phyloP scores from a whole-genome alignment of 2,113 vertebrate genomes.

The Chionis minor region DNA sequence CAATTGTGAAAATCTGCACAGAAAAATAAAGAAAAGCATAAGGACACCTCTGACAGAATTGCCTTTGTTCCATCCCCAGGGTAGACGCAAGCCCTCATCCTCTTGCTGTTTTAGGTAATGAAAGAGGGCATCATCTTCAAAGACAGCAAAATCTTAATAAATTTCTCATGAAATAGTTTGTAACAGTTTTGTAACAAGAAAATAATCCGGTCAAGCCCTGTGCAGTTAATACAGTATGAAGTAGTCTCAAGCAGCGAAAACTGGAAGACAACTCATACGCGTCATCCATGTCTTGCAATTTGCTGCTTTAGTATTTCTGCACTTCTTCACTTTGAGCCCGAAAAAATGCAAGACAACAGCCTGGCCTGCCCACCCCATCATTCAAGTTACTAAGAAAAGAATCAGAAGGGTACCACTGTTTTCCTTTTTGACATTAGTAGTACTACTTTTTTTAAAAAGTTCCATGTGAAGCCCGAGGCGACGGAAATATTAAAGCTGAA shows the following conservation, averaged over 20 bases:
- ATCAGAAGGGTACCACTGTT: not conserved
- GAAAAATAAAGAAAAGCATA: not conserved
- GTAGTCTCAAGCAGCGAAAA: not conserved
- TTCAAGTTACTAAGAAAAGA: not conserved
- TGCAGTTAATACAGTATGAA: not conserved
- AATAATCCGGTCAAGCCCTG: not conserved
- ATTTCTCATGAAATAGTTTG: constrained; percentile 31
- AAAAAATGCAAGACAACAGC: not conserved
- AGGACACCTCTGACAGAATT: not conserved
- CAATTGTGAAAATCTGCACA: not conserved
- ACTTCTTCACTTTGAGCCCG: not conserved
- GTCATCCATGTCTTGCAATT: not conserved
- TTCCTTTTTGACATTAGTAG: not conserved
- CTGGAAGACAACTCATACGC: not conserved
- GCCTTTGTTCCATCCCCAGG: not conserved
- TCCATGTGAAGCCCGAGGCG: not conserved
- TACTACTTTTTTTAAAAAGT: not conserved
- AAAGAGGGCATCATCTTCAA: constrained; percentile 78
- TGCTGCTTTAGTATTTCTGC: not conserved
- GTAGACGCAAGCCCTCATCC: constrained; percentile 56
- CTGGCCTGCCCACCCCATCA: not conserved
- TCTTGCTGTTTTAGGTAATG: constrained; percentile 79
- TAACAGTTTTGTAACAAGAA: not conserved
- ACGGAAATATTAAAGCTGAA: not conserved
- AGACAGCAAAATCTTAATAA: constrained; percentile 73